Evolutionary conservation across 1,140 invertebrate genomes (phyloP), one percentile per base, ranked within the genome.

Genomic region (Diplogasteroides magnus): DNA sequence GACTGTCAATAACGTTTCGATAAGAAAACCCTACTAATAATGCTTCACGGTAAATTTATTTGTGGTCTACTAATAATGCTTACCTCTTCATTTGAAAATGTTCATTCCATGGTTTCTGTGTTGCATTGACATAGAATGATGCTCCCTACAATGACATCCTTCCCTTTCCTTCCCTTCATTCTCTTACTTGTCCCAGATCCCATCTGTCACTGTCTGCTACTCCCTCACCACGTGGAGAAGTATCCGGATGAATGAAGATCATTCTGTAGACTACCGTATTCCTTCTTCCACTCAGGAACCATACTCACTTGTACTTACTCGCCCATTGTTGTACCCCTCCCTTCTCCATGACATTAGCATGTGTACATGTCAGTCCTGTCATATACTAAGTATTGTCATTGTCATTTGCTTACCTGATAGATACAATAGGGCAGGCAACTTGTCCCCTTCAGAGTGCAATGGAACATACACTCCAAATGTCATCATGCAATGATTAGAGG

Each of bases 31-130:
- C n/a, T n/a, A n/a, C n/a, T n/a, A n/a, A n/a, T n/a, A n/a, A n/a
- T n/a, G n/a, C n/a, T n/a, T n/a, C n/a, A n/a, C n/a, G n/a, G n/a
- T n/a, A n/a, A n/a, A n/a, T n/a, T n/a, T n/a, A n/a, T n/a, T n/a
- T n/a, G n/a, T n/a, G n/a, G n/a, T n/a, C n/a, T n/a, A n/a, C n/a
- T n/a, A n/a, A n/a, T n/a, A n/a, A n/a, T n/a, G 98, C 85, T 80
- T 98, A 98, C 59, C 90, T 92, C 78, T 90, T 97, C 96, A 98
- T 98, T 79, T 90, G 88, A 77, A 97, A 98, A 85, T 98, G 89
- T 63, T 88, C 90, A 55, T 90, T 90, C 94, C 94, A 99, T 66
- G 93, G 92, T 31, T 91, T 89, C 77, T 90, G 85, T 0, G 89
- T 90, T 2, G 95, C 93, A 87, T 98, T 90, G 0, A 98, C 85